Base-by-base conservation (phyloP, 2,888 invertebrate genomes). In the Aricia artaxerxes region DNA sequence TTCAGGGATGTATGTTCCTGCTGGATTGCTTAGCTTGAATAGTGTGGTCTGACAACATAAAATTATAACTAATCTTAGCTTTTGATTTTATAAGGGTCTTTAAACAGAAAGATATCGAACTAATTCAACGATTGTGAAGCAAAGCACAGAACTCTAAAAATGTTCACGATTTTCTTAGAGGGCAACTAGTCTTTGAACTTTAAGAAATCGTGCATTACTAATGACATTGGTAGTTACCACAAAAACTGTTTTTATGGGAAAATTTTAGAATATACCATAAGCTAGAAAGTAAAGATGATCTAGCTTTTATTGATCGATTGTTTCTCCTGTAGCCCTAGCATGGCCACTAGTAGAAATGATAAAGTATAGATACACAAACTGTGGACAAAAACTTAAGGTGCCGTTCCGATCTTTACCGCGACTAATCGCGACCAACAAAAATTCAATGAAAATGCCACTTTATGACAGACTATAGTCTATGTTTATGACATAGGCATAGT, bases 181-280 rank as follows among this genome's bases (percentile, higher is more conserved):
- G 38, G 60, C 73, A 73, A 35, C 53, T 76, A 53, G 38, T 73
- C 57, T 78, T 49, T 78, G 61, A 78, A 73, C 78, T 78, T 75
- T 78, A 16, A 35, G 78, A 83, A 91, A 86, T 90, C 89, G 91
- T 89, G 88, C 86, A 85, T 89, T 84, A 86, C 88, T 88, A 89
- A 90, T 88, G 86, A 84, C 85, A 85, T 85, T 83, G 85, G 84
- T 83, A 85, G 83, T 84, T 82, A 82, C 80, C 82, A 82, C 81
- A 87, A 86, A 88, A 53, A 24, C 76, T 6, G 24, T 40, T 60
- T 77, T 77, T 35, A 31, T 38, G 13, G 38, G 38, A 77, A 49
- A 31, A 11, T 24, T 49, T 49, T 24, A 49, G 49, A 73, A 73
- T 44, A 40, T 73, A 44, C 73, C 49, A 24, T 31, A 75, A 75